Percentiles rank a stretch among this genome's conserved stretches.
These are phyloP conservation scores for Pentamera pediparva DNA, from an alignment of 53 echinoderm and acorn worm species.

Conservation along the genomic window DNA sequence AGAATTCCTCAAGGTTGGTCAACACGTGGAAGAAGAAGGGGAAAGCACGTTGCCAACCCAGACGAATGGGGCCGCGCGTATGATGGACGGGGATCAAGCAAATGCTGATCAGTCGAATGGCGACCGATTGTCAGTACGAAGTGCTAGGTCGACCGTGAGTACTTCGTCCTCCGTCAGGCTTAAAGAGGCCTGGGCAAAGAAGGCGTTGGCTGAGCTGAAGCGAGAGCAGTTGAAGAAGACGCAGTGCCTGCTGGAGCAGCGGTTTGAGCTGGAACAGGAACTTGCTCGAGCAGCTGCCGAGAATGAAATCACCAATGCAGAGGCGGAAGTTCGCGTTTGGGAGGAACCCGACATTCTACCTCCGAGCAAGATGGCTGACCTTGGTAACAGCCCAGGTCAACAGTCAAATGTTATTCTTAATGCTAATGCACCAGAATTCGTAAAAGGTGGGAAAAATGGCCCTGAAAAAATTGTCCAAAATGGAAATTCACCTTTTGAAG, in stretches of 20 bases:
- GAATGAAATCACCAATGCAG: not conserved
- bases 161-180: not conserved
- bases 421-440: no score
- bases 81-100: no score
- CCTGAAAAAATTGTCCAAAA: no score
- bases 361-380: no score
- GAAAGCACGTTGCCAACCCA: no score
- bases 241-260: not conserved
- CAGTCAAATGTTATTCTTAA: no score
- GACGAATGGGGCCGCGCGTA: no score
- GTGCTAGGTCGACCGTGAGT: not conserved
- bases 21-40: not conserved
- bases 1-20: not conserved
- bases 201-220: not conserved
- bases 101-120: not conserved
- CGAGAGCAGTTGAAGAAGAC: not conserved
- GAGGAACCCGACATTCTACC: no score
- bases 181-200: not conserved
- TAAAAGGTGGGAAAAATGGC: no score
- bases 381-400: no score
- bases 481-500: no score
- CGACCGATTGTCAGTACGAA: not conserved
- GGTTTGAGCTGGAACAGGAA: not conserved
- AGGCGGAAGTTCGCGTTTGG: constrained; percentile 17
- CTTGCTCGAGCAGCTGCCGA: not conserved